Base-by-base conservation (phyloP, 2,888 invertebrate species). In the Epistrophe grossulariae region DNA sequence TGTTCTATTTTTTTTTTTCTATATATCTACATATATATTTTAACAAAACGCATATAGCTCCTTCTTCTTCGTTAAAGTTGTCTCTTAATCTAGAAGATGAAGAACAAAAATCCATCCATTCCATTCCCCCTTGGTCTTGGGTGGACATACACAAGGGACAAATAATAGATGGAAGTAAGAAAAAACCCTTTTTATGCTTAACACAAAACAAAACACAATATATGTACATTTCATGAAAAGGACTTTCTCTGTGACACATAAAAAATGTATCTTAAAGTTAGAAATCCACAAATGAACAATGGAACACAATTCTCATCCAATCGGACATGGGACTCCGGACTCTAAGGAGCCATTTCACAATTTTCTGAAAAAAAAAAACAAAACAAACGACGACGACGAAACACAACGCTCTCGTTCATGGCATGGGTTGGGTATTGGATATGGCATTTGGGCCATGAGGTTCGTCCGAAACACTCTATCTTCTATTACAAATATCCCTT, bases 321-420 rank as follows among this genome's bases (percentile, higher is more conserved):
- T 60, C 59, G 70, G 38, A 48, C 71, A 59, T n/a, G 43, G 52
- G 43, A 62, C 66, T 48, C 66, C 55, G 77, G 77, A 82, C 77
- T 70, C 82, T 50, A 8, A 64, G 71, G 77, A 82, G 82, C 71
- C 82, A 77, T 72, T 66, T 77, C 82, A 71, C 40, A 31, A 70
- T 43, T 64, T 64, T 55, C 13, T n/a, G 28, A 15, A 31, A 31
- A 68, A 76, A 68, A 60, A 74, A 71, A 81, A 15, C 19, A 31
- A 68, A 76, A 68, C 68, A 74, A 71, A 81, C 50, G 48, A 71
- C 66, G 24, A 24, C 74, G 10, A 45, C 35, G 11, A 68, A 15
- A 68, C 50, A 43, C 17, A n/a, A 31, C 62, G 43, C n/a, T 31
- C 8, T 4, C 15, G 28, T 2, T 24, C 60, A 38, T 60, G 60